Percentiles rank a stretch among this genome's conserved stretches.
These are phyloP conservation scores for Pocota personata DNA, from an alignment of 2,888 invertebrate species.

Conservation along the genomic window DNA sequence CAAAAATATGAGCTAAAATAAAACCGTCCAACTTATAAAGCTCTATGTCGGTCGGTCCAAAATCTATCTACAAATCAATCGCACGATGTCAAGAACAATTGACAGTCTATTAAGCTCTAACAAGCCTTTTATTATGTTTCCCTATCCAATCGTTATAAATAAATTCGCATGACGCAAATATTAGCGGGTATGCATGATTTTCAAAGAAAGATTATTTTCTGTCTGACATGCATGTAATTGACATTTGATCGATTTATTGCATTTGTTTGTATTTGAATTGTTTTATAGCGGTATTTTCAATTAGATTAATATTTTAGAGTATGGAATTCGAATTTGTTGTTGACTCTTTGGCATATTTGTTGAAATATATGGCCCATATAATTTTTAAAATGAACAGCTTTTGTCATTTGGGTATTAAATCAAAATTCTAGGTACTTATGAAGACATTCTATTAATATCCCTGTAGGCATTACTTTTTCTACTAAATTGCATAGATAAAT, in stretches of 20 bases:
- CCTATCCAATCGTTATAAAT: not conserved
- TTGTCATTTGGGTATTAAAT: too few species aligned
- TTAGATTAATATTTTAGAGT: not conserved
- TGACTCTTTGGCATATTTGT: too few species aligned
- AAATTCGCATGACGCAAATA: slow-evolving; percentile 29
- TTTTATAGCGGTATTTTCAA: slow-evolving; percentile 20
- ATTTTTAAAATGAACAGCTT: too few species aligned
- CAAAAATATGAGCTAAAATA: too few species aligned
- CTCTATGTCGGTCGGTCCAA: too few species aligned
- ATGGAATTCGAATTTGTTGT: not conserved
- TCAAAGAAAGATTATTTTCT: slow-evolving; percentile 14
- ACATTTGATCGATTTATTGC: slow-evolving; percentile 33
- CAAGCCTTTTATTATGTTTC: slow-evolving; percentile 22
- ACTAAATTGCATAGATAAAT: too few species aligned
- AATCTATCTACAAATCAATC: slow-evolving; percentile 19
- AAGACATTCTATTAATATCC: too few species aligned
- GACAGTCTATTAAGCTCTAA: not conserved
- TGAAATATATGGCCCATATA: too few species aligned
- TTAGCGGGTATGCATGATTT: not conserved
- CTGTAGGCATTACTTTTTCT: too few species aligned
- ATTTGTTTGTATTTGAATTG: slow-evolving; percentile 4
- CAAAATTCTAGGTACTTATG: too few species aligned
- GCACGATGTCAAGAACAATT: not conserved
- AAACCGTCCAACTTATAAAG: too few species aligned
- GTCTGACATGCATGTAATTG: slow-evolving; percentile 19